A percentile compares a stretch with the other conserved stretches of the same genome.
phyloP scores from a whole-genome alignment of 2,888 invertebrate genomes.

The Nephrotoma appendiculata region DNA sequence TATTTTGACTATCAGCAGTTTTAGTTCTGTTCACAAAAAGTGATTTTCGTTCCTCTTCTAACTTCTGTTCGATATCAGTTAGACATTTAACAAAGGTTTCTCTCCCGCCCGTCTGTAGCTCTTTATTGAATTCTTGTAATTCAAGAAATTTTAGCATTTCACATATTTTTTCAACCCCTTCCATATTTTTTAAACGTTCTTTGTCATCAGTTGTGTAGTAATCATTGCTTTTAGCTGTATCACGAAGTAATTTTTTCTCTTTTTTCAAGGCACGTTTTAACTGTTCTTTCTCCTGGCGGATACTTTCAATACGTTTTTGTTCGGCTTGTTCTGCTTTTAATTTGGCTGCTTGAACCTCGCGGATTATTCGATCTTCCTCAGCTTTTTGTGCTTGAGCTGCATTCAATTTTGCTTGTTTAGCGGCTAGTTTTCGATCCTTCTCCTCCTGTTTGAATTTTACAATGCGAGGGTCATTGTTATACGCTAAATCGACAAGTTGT shows the following conservation, averaged over 20 bases:
- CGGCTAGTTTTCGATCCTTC: conserved; percentile 75
- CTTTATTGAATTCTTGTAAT: conserved; percentile 61
- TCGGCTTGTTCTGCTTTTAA: conserved; percentile 70
- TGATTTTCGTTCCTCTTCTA: conserved; percentile 62
- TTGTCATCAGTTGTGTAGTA: conserved; percentile 58
- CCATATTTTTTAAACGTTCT: conserved; percentile 69
- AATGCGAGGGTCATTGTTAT: conserved; percentile 87
- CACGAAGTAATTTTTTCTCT: conserved; percentile 67
- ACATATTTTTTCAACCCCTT: conserved; percentile 83
- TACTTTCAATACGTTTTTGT: conserved; percentile 63
- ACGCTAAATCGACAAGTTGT: conserved; percentile 83
- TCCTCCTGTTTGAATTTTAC: conserved; percentile 86
- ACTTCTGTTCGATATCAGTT: conserved; percentile 54
- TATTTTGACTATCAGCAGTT: conserved; percentile 26
- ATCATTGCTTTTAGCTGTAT: conserved; percentile 64
- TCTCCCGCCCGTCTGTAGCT: conserved; percentile 47
- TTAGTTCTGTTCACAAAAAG: conserved; percentile 36
- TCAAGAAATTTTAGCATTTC: conserved; percentile 59
- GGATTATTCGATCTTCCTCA: conserved; percentile 62
- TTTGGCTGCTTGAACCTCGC: conserved; percentile 58
- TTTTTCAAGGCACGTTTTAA: conserved; percentile 75
- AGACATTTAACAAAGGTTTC: conserved; percentile 52
- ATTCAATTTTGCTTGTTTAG: conserved; percentile 76
- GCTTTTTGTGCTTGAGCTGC: conserved; percentile 68
- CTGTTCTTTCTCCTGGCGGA: conserved; percentile 72